Base-by-base conservation (phyloP, 2,113 vertebrate species). In the Chlorodrepanis virens region DNA sequence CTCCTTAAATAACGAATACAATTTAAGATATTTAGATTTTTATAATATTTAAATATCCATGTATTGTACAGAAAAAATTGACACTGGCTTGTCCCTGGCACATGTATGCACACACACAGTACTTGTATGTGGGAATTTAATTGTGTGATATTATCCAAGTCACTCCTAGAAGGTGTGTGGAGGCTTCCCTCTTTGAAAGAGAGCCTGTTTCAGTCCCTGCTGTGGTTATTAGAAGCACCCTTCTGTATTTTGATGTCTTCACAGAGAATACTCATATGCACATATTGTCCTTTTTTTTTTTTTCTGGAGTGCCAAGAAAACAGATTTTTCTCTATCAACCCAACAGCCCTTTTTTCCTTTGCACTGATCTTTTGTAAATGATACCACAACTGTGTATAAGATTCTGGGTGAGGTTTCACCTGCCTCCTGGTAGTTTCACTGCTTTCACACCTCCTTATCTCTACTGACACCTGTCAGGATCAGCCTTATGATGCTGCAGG, bases 401-500 rank as follows among this genome's bases (percentile, higher is more conserved):
- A 39, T 5, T 54, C 27, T 9, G 22, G 14, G 28, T 0, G 3
- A 87, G 19, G 27, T 33, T 75, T 31, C 65, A 44, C 12, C 71
- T 37, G 28, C 28, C 39, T 69, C 56, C 64, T 9, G 21, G 16
- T 12, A 24, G 42, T 61, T 70, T 45, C 40, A 28, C 10, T 40
- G 40, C 71, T 60, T 45, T 86, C 65, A 11, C 12, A 35, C 24
- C 57, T 78, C 52, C 33, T 64, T 14, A 42, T 22, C 25, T 19
- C 63, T 35, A 17, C 23, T 12, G 45, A 13, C 5, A 63, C 28
- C 47, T 64, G 53, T 6, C 15, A 29, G 47, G 45, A 74, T 39
- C 7, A 56, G 52, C 16, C 21, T 52, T 9, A 1, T 2, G 35
- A 79, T 0, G 1, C 61, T 40, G 57, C 47, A 75, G 33, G 12